Evolutionary conservation across 1,140 invertebrate species (phyloP), one percentile per base, ranked within the genome.

Genomic region (Lepidurus arcticus): DNA sequence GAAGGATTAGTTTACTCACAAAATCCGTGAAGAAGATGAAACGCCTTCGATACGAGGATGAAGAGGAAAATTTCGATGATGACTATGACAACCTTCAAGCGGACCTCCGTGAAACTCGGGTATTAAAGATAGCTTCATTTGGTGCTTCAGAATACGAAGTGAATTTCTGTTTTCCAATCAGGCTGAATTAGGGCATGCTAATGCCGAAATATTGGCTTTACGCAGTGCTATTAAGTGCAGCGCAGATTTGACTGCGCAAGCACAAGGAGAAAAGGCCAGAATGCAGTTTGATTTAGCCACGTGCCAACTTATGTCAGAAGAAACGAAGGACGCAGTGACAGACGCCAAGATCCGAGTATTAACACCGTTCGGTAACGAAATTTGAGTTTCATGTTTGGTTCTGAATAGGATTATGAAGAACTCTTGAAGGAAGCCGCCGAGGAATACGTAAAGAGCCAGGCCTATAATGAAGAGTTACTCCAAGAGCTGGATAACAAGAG

Each of bases 21-120:
- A 26, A 76, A 76, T 76, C 45, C 5, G 43, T 44, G 2, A 76
- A 76, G 42, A 76, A 76, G 8, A 44, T 44, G 75, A 76, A 76
- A 42, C 43, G 75, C 6, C 75, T 26, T 21, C 75, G 75, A 42
- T 21, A 44, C 24, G 42, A 16, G 10, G 21, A 44, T 34, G 75
- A 76, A n/a, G 34, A 76, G 6, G 53, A 65, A 65, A 7, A 65
- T 7, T 65, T 21, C 7, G 16, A 65, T n/a, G 53, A 65, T 65
- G 53, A n/a, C 3, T 7, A 7, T 21, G 6, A 65, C 13, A 13
- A 65, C 16, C 21, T 65, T 7, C 4, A 65, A 65, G 53, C 16
- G 6, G 53, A 65, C 8, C 13, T 65, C 8, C 53, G 21, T 7
- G 53, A 65, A 13, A 65, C 53, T 65, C 53, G 21, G 9, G 53